Evolutionary conservation across 2,113 vertebrate genomes (phyloP).

Genomic region (Pipra filicauda): DNA sequence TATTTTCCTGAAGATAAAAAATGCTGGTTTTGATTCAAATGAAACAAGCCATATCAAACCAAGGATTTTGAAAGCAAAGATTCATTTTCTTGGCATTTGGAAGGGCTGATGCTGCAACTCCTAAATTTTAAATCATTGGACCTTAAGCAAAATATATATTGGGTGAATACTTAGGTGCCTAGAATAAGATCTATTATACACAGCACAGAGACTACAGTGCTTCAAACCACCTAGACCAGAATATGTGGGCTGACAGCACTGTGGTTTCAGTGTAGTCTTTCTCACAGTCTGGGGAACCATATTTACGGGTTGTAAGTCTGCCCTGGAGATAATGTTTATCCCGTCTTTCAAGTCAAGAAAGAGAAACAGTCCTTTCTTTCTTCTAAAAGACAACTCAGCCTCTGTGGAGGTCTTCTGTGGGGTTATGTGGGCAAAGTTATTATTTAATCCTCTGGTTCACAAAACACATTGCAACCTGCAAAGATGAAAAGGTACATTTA

Average conservation of each 20-base stretch:
- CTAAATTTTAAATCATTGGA: not conserved
- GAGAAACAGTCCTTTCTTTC: not conserved
- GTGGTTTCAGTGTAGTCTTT: not conserved
- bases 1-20: not conserved
- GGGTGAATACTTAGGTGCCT: not conserved
- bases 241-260: not conserved
- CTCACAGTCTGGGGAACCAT: not conserved
- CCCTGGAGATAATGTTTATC: not conserved
- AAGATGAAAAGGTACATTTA: not conserved
- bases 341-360: not conserved
- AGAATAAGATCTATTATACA: not conserved
- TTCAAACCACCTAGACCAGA: not conserved
- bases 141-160: not conserved
- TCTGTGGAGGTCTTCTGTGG: not conserved
- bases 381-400: not conserved
- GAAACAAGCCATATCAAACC: not conserved
- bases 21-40: not conserved
- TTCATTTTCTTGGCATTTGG: not conserved
- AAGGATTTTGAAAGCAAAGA: not conserved
- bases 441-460: not conserved
- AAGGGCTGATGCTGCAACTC: not conserved
- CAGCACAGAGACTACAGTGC: not conserved
- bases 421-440: not conserved
- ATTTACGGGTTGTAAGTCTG: not conserved
- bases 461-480: not conserved